Conservation (phyloP, 2,888 invertebrate genomes). For the Tanypteryx hageni region DNA sequence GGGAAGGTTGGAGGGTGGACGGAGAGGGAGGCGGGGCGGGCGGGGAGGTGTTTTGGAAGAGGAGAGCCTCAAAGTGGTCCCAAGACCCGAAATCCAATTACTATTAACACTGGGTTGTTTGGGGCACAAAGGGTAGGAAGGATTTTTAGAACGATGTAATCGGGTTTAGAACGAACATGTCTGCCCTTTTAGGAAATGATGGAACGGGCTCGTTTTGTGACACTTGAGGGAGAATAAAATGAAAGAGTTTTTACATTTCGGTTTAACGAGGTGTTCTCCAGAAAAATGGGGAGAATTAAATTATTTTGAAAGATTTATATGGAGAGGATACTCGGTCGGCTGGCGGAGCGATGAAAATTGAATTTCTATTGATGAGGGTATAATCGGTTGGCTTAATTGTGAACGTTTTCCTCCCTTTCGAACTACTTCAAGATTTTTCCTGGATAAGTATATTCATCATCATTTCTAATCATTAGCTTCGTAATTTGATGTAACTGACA, state of each 20-base stretch:
- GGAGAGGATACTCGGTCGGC: no score
- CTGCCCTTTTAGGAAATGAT: conserved; percentile 36
- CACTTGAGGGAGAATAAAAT: no score
- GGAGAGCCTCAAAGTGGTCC: conserved; percentile 40
- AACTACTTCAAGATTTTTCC: no score
- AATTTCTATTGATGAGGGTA: no score
- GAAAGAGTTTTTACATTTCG: no score
- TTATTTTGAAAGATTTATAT: neutral
- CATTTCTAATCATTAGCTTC: no score
- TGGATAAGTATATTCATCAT: no score
- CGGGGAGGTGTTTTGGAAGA: neutral
- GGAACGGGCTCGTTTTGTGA: conserved; percentile 5
- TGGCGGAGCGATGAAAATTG: no score
- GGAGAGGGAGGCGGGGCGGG: neutral
- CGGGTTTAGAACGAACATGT: conserved; percentile 44
- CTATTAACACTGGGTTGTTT: conserved; percentile 62
- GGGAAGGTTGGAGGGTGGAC: neutral
- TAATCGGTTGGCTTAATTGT: no score
- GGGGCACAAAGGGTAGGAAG: conserved; percentile 44
- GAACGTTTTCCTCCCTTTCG: no score
- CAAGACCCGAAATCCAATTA: conserved; percentile 61
- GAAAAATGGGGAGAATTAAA: neutral
- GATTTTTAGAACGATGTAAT: conserved; percentile 57
- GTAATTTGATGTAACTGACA: no score
- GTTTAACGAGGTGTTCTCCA: no score